A percentile compares a stretch with the other conserved stretches of the same genome.
phyloP scores from a whole-genome alignment of 2,888 invertebrate genomes.

The Latheticus oryzae region DNA sequence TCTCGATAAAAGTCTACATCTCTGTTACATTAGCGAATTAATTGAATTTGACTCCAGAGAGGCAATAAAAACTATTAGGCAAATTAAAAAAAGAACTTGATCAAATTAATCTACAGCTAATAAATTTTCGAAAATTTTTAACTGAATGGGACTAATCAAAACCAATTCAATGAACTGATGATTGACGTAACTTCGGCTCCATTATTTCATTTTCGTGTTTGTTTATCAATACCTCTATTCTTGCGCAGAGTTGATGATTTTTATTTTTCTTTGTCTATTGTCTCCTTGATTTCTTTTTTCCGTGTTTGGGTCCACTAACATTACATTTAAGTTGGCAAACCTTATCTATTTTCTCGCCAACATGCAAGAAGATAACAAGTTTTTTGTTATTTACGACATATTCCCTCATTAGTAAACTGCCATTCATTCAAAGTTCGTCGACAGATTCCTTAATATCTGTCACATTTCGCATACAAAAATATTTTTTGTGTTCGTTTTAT shows the following conservation, averaged over 20 bases:
- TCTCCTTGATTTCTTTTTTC: constrained; percentile 4
- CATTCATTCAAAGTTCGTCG: constrained; percentile 1
- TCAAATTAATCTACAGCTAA: no score
- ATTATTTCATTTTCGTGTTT: constrained; percentile 15
- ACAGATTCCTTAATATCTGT: constrained; percentile 22
- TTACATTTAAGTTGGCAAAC: neutral
- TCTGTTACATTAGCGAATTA: constrained; percentile 4
- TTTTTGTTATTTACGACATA: constrained; percentile 6
- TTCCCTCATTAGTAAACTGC: neutral
- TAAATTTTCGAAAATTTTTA: no score
- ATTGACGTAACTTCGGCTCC: no score
- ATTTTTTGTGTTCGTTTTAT: constrained; percentile 19
- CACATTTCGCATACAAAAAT: no score
- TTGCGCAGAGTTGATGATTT: constrained; percentile 11
- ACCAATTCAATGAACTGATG: no score
- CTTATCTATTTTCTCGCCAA: neutral
- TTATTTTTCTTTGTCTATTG: neutral
- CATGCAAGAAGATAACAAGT: no score
- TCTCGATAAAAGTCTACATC: constrained; percentile 3
- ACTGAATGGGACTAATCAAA: no score
- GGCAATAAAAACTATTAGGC: neutral
- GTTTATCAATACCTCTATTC: constrained; percentile 9
- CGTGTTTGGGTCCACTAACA: neutral
- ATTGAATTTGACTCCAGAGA: constrained; percentile 6
- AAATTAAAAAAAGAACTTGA: constrained; percentile 8